phyloP scores from a whole-genome alignment of 2,797 vertebrate genomes.

The Uromys caudimaculatus region DNA sequence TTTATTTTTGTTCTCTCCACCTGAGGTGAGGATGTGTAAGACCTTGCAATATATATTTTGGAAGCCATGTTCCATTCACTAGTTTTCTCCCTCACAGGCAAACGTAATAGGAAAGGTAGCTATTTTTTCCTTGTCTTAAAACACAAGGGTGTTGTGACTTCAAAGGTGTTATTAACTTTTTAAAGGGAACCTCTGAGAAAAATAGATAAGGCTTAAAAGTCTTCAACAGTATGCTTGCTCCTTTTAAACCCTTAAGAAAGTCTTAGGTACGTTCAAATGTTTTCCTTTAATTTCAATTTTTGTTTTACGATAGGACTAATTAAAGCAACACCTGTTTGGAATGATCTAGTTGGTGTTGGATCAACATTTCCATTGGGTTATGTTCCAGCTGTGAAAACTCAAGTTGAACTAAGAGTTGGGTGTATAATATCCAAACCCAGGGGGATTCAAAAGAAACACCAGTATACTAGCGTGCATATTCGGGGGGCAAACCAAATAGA shows the following conservation, averaged over 20 bases:
- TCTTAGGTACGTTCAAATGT: slow-evolving; percentile 69
- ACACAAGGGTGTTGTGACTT: slow-evolving; percentile 41
- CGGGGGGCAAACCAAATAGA: slow-evolving; percentile 81
- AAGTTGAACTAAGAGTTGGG: slow-evolving; percentile 85
- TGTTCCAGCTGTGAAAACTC: slow-evolving; percentile 90
- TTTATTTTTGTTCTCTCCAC: background rate
- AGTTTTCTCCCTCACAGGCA: background rate
- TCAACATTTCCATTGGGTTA: slow-evolving; percentile 90
- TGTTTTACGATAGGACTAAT: slow-evolving; percentile 84
- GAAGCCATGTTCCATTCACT: background rate
- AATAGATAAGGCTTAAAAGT: slow-evolving; percentile 72
- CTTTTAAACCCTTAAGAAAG: slow-evolving; percentile 68
- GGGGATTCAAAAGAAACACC: slow-evolving; percentile 77
- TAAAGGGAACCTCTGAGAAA: slow-evolving; percentile 58
- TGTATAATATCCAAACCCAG: slow-evolving; percentile 85
- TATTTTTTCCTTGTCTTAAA: slow-evolving; percentile 43
- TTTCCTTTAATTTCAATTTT: slow-evolving; percentile 83
- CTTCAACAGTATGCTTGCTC: slow-evolving; percentile 43
- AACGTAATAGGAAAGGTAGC: background rate
- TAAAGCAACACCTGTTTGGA: slow-evolving; percentile 88
- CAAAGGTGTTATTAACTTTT: slow-evolving; percentile 60
- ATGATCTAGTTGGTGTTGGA: slow-evolving; percentile 85
- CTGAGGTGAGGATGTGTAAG: background rate
- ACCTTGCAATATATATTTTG: background rate
- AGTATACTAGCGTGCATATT: slow-evolving; percentile 73